Percentiles rank a stretch among this genome's conserved stretches.
Evolutionary conservation across 2,113 vertebrate species (phyloP).

Genomic region (Sebastes schlegelii): DNA sequence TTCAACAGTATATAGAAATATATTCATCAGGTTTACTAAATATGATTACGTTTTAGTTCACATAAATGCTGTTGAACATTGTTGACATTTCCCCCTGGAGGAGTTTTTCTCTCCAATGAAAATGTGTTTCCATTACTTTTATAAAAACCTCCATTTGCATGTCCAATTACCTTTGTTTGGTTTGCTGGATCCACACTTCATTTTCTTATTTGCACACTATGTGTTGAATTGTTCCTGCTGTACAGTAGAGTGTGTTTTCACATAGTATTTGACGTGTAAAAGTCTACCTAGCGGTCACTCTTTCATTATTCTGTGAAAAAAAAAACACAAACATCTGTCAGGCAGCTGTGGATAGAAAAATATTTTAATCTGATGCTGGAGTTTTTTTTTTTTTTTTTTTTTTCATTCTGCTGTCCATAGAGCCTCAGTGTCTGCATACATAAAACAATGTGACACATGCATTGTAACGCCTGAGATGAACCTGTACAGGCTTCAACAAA

Average conservation of each 20-base stretch:
- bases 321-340: constrained; percentile 1
- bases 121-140: constrained; percentile 9
- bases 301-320: constrained; percentile 50
- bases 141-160: constrained; percentile 40
- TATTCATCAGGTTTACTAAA: constrained; percentile 27
- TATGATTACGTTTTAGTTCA: constrained; percentile 20
- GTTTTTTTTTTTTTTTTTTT: background rate
- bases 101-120: constrained; percentile 18
- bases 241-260: constrained; percentile 27
- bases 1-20: constrained; percentile 1
- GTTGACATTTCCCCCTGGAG: too few relatives aligned
- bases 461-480: constrained; percentile 51
- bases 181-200: constrained; percentile 40
- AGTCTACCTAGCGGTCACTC: constrained; percentile 4
- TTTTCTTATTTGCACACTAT: constrained; percentile 19
- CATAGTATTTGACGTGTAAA: constrained; percentile 29
- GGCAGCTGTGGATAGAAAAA: constrained; percentile 21
- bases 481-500: constrained; percentile 21
- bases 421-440: constrained; percentile 42
- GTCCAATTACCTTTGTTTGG: constrained; percentile 11
- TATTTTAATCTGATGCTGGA: constrained; percentile 54
- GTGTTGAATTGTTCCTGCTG: constrained; percentile 33
- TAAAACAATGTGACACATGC: constrained; percentile 55
- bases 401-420: constrained; percentile 25
- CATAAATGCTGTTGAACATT: constrained; percentile 33